Evolutionary conservation across 2,113 vertebrate genomes (phyloP).

Genomic region (Seriola aureovittata): DNA sequence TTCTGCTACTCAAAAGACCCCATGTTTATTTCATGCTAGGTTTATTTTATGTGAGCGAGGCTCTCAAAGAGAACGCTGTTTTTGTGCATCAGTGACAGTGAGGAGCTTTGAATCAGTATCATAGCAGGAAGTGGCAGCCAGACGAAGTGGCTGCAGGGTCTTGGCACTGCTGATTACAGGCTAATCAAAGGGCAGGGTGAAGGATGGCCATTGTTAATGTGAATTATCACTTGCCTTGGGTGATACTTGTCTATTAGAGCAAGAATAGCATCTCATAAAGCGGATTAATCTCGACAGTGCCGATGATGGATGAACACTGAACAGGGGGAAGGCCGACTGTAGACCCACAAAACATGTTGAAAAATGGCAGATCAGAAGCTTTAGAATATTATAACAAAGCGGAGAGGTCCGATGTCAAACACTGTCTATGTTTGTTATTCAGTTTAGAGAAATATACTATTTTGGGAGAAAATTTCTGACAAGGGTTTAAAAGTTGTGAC

Average conservation of each 20-base stretch:
- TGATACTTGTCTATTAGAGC: conserved; percentile 30
- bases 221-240: conserved; percentile 16
- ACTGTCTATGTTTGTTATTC: too few relatives aligned
- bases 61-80: neutral
- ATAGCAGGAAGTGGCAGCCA: conserved; percentile 12
- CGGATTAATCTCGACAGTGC: neutral
- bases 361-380: neutral
- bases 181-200: conserved; percentile 40
- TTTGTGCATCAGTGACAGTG: conserved; percentile 15
- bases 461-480: too few relatives aligned
- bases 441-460: too few relatives aligned
- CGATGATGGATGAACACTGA: conserved; percentile 2
- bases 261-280: conserved; percentile 28
- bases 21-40: neutral
- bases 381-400: neutral
- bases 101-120: conserved; percentile 28
- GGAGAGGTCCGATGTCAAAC: neutral
- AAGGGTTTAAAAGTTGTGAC: too few relatives aligned
- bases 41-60: neutral
- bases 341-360: neutral
- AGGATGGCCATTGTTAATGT: conserved; percentile 14
- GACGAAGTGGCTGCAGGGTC: conserved; percentile 33
- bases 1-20: conserved; percentile 4
- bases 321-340: neutral
- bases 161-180: conserved; percentile 36